These are phyloP conservation scores for Camelus bactrianus DNA, from an alignment of 2,113 vertebrate genomes.

Conservation along the genomic window DNA sequence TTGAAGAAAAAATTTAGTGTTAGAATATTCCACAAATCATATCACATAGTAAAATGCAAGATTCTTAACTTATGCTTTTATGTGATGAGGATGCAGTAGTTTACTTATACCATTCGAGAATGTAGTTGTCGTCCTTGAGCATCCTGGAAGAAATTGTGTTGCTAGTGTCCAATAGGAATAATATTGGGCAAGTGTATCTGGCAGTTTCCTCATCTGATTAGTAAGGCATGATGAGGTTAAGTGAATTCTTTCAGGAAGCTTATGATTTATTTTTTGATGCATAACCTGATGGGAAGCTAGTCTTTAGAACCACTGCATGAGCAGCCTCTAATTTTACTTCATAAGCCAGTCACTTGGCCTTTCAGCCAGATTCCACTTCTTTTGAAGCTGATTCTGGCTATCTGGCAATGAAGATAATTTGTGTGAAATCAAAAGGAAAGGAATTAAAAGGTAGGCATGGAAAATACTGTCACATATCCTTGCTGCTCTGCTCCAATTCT, in stretches of 20 bases:
- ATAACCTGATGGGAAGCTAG: neutral
- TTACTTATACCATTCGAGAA: neutral
- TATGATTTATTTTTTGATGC: neutral
- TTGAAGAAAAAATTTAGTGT: neutral
- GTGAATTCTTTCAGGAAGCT: neutral
- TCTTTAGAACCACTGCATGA: neutral
- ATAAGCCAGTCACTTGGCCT: neutral
- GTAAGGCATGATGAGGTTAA: slow-evolving; percentile 46
- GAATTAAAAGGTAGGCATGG: neutral
- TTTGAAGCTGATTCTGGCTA: neutral
- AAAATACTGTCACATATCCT: neutral
- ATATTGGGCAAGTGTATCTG: neutral
- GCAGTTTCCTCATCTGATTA: slow-evolving; percentile 48
- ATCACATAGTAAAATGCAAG: neutral
- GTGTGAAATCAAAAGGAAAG: slow-evolving; percentile 47
- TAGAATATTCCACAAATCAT: neutral
- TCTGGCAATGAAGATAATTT: slow-evolving; percentile 52
- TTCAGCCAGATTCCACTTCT: neutral
- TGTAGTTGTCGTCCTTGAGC: neutral
- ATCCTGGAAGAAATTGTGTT: neutral
- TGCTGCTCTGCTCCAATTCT: neutral
- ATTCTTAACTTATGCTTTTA: neutral
- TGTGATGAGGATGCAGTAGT: neutral
- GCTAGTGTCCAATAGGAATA: neutral
- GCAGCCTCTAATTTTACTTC: neutral